Evolutionary conservation across 2,888 invertebrate genomes (phyloP), one percentile per base, ranked within the genome.

Genomic region (Apoderus coryli): DNA sequence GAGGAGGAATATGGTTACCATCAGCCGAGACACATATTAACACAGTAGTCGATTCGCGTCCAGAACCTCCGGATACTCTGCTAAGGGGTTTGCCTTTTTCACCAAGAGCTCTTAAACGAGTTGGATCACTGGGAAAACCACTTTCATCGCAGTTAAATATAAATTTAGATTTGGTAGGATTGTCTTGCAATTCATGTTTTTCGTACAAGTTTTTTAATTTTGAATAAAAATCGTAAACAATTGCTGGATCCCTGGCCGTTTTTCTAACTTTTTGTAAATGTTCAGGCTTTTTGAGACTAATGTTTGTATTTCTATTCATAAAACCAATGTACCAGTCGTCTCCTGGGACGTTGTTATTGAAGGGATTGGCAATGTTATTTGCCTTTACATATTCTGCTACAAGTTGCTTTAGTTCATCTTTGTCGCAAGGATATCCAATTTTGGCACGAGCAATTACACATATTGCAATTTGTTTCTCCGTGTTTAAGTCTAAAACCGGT

Each of bases 21-120:
- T 44, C 40, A 14, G 44, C 44, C 15, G 41, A 25, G 13, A 45
- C 34, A 25, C 40, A 41, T 4, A 44, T 44, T 22, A 47, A 31
- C 4, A 49, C 46, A 12, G 41, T 42, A 4, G 39, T 48, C 5
- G 39, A 41, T 26, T 48, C 44, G 32, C 43, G 23, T 11, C 47
- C 49, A 12, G 43, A 44, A 4, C 48, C 41, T 4, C 46, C 43
- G 22, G 37, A 42, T 7, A 47, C 37, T 29, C 44, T 16, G 22
- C 16, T 27, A 10, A 47, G 33, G 16, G 45, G 24, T 28, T 34
- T 33, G 22, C 43, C 46, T 27, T 42, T 47, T 38, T 33, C 34
- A 2, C 48, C 45, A 27, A 46, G 43, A 10, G 42, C 47, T 32
- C 34, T 32, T n/a, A 45, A 22, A 22, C 39, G 33, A 16, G 33